These are phyloP conservation scores for Paramacrobiotus metropolitanus DNA, from an alignment of 1,140 invertebrate species.

Conservation along the genomic window DNA sequence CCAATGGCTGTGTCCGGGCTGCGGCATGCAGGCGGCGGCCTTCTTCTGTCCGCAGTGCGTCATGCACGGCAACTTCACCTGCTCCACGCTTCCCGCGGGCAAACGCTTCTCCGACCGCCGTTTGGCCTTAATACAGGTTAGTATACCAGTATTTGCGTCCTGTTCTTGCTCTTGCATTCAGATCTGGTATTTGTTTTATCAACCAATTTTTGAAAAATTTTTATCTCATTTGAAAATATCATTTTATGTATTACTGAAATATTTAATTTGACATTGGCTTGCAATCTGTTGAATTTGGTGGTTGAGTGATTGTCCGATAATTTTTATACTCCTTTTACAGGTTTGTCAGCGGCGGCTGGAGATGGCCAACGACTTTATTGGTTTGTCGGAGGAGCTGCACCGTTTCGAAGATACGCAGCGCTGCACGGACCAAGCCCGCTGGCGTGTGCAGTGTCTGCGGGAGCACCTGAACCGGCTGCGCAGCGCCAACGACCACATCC, in stretches of 20 bases:
- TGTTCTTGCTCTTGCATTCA: too few relatives aligned
- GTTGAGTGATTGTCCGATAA: too few relatives aligned
- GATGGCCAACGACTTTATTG: neutral
- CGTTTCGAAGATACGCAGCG: neutral
- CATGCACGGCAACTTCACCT: neutral
- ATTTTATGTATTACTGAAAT: too few relatives aligned
- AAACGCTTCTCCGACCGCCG: neutral
- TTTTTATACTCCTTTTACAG: neutral
- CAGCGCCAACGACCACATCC: neutral
- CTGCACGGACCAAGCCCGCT: neutral
- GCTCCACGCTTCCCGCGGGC: neutral
- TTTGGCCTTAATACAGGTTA: neutral
- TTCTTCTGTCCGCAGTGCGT: neutral
- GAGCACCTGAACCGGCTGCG: neutral
- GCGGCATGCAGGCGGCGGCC: neutral
- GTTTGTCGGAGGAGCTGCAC: neutral
- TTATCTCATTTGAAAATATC: too few relatives aligned
- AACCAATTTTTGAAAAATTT: too few relatives aligned
- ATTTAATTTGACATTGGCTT: too few relatives aligned
- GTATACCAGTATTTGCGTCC: too few relatives aligned
- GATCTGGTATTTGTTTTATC: too few relatives aligned
- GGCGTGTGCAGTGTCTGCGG: neutral
- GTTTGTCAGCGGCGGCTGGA: neutral
- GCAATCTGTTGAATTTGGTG: too few relatives aligned
- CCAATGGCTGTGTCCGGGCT: neutral